Base-by-base conservation (phyloP, 2,888 invertebrate species). In the Allolobophora icterica region DNA sequence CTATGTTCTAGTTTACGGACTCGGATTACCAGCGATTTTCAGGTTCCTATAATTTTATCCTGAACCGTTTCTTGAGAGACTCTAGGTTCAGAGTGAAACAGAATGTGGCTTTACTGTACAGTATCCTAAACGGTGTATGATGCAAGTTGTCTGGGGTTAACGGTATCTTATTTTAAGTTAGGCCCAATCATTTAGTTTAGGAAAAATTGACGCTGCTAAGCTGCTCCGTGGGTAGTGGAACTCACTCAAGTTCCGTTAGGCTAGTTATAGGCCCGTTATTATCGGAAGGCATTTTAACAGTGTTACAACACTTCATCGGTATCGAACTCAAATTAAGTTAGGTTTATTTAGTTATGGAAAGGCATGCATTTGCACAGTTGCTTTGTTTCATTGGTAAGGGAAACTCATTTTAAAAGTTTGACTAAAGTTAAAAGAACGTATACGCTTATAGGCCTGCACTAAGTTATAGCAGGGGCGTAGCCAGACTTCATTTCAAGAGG, bases 1-100 rank as follows among this genome's bases (percentile, higher is more conserved):
- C n/a, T 71, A 71, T 71, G n/a, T 71, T 71, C n/a, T 71, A 71
- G n/a, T 71, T 71, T 71, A 71, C 71, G 71, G 71, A 71, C 71
- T 71, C 11, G 71, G 71, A 71, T 11, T 71, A n/a, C 71, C 71
- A n/a, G 71, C 71, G 30, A 71, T 71, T 71, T 71, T 71, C n/a
- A 71, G 71, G 71, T 71, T 71, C 30, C n/a, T 71, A n/a, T n/a
- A n/a, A n/a, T n/a, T n/a, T n/a, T n/a, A 71, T 71, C 71, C n/a
- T 71, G 30, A 71, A n/a, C 71, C 71, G 71, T n/a, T 71, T n/a
- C n/a, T 71, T 71, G 30, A 71, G 71, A 71, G 8, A 71, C 71
- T 71, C 71, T 71, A n/a, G 30, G n/a, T n/a, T n/a, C 11, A n/a
- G 71, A 71, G 71, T n/a, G 13, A 71, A 71, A 11, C n/a, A n/a